Evolutionary conservation across 1,140 invertebrate species (phyloP).

Genomic region (Pectinophora gossypiella): DNA sequence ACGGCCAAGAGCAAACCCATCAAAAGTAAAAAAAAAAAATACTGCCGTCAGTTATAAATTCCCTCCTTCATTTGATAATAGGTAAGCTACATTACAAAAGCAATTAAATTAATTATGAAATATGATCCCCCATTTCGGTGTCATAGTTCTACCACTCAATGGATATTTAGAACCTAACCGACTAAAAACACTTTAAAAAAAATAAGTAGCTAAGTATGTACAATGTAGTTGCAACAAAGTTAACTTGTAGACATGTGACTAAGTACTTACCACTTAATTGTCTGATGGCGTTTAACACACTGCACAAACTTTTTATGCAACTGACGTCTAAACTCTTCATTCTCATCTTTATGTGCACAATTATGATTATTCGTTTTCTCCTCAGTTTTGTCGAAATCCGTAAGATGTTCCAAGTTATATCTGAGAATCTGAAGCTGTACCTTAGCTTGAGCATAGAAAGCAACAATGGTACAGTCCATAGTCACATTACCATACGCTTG

Average conservation of each 20-base stretch:
- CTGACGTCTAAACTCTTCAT: conserved; percentile 1
- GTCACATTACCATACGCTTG: conserved; percentile 49
- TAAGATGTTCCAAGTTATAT: conserved; percentile 40
- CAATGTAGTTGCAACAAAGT: too few relatives aligned
- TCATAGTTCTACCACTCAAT: too few relatives aligned
- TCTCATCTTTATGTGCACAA: neutral
- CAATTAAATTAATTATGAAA: too few relatives aligned
- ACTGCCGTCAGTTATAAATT: too few relatives aligned
- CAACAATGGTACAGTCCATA: conserved; percentile 54
- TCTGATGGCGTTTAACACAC: conserved; percentile 38
- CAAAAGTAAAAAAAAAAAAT: too few relatives aligned
- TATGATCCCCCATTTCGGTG: too few relatives aligned
- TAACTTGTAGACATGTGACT: neutral
- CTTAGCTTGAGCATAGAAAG: conserved; percentile 41
- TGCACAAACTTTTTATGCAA: conserved; percentile 25
- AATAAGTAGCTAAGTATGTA: too few relatives aligned
- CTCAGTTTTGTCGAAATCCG: conserved; percentile 10
- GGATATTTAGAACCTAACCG: too few relatives aligned
- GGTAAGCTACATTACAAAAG: too few relatives aligned
- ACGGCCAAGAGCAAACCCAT: too few relatives aligned
- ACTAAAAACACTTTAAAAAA: too few relatives aligned
- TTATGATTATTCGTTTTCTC: neutral
- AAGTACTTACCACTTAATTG: conserved; percentile 38
- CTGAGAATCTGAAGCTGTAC: conserved; percentile 45
- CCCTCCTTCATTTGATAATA: too few relatives aligned